Evolutionary conservation across 2,113 vertebrate genomes (phyloP), one percentile per base, ranked within the genome.

Genomic region (Prietella phreatophila): DNA sequence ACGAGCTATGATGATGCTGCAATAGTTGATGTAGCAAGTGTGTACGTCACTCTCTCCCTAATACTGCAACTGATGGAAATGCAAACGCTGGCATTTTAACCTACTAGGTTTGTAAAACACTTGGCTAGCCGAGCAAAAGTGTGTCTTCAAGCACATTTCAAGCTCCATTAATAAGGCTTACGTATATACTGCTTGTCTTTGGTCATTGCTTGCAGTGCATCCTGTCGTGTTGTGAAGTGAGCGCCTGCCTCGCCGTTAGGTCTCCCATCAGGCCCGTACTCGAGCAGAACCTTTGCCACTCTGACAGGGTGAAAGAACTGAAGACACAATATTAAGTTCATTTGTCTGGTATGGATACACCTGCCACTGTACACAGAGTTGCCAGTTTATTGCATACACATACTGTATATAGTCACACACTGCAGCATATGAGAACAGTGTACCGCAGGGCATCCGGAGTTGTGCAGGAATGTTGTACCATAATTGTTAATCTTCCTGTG

Each of bases 221-320:
- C 98, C 85, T 95, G 82, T 0, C 96, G 96, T 79, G 93, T 94
- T 14, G 87, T 56, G 0, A 99, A 99, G 91, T 96, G 95, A 84
- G 98, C 96, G 0, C 96, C 95, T 0, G 94, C 98, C 88, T 96
- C 95, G 2, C 98, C 97, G 0, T 92, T 97, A 75, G 93, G 92
- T 39, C 92, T 93, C 30, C 98, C 98, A 0, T 93, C 89, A 0
- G 95, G 93, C 8, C 96, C 93, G 17, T 94, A 97, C 85, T 97
- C 97, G 9, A 99, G 92, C 86, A 94, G 92, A 89, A 99, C 95
- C 91, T 94, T 96, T 0, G 94, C 93, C 73, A 97, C 95, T 55
- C 89, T 93, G 63, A 98, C 88, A 0, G 98, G 98, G 76, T 93
- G 92, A 84, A 99, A 99, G 89, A 99, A 99, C 98, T 99, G 92